These are phyloP conservation scores for Lissonota sp. DNA, from an alignment of 2,888 invertebrate species.

Conservation along the genomic window DNA sequence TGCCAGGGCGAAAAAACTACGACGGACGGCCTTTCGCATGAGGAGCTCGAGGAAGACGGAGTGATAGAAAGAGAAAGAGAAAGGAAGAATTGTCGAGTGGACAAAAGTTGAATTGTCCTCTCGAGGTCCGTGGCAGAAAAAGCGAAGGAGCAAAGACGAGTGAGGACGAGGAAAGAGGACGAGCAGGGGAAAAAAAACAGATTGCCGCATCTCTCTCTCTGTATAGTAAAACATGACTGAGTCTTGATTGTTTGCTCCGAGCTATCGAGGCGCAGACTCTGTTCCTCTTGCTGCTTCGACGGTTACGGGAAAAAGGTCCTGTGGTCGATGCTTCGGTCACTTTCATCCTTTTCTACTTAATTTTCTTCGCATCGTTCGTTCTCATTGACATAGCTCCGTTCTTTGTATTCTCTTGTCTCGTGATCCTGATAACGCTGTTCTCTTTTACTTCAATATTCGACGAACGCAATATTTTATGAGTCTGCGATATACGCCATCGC, in stretches of 20 bases:
- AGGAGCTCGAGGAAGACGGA: background rate
- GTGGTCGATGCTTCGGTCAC: slow-evolving; percentile 32
- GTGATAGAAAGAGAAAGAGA: background rate
- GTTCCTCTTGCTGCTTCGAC: slow-evolving; percentile 19
- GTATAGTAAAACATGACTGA: slow-evolving; percentile 13
- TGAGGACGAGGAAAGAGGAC: background rate
- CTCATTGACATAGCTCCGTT: background rate
- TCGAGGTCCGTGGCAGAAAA: slow-evolving; percentile 31
- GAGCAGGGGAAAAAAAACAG: slow-evolving; percentile 24
- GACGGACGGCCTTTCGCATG: slow-evolving; percentile 6
- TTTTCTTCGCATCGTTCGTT: slow-evolving; percentile 3
- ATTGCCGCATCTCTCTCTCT: background rate
- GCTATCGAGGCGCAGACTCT: slow-evolving; percentile 36
- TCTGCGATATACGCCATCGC: background rate
- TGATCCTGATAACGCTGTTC: slow-evolving; percentile 6
- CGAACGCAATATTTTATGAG: slow-evolving; percentile 19
- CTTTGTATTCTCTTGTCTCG: background rate
- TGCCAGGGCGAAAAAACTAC: background rate
- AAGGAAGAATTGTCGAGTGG: slow-evolving; percentile 10
- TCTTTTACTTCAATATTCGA: background rate
- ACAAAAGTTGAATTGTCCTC: slow-evolving; percentile 42
- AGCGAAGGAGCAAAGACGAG: slow-evolving; percentile 20
- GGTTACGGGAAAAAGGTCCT: slow-evolving; percentile 3
- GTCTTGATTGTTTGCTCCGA: slow-evolving; percentile 48
- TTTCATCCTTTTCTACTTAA: slow-evolving; percentile 26